Percentiles rank a stretch among this genome's conserved stretches.
These are phyloP conservation scores for Agrotis ipsilon DNA, from an alignment of 2,888 invertebrate genomes.

Conservation along the genomic window DNA sequence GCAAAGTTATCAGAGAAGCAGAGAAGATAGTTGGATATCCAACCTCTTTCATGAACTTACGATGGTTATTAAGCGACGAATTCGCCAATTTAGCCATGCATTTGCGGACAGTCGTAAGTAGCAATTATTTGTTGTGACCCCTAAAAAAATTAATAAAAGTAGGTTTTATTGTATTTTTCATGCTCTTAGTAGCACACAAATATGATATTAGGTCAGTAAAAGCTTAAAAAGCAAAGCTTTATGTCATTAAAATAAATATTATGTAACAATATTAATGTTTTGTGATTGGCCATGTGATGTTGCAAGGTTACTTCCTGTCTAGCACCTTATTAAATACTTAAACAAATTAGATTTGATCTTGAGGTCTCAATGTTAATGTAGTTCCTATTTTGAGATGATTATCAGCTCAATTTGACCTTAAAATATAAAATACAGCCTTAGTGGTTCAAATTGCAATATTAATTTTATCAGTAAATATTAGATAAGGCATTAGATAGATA, in stretches of 20 bases:
- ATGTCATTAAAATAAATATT: conserved; percentile 60
- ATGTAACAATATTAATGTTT: conserved; percentile 69
- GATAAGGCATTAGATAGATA: conserved; percentile 32
- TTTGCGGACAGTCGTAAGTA: conserved; percentile 88
- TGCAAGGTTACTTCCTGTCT: conserved; percentile 73
- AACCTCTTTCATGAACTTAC: conserved; percentile 91
- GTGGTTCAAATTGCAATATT: not conserved
- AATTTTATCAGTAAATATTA: conserved; percentile 19
- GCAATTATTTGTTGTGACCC: conserved; percentile 21
- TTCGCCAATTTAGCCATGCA: conserved; percentile 91
- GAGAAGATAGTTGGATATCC: conserved; percentile 91
- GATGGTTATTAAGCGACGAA: conserved; percentile 92
- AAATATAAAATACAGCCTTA: not conserved
- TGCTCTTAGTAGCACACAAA: not conserved
- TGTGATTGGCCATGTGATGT: conserved; percentile 61
- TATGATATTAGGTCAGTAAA: not conserved
- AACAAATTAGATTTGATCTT: conserved; percentile 46
- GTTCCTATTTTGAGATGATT: conserved; percentile 4
- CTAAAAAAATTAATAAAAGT: conserved; percentile 3
- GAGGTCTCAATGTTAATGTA: conserved; percentile 3
- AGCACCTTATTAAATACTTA: conserved; percentile 21
- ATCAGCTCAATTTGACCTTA: conserved; percentile 12
- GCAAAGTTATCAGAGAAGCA: conserved; percentile 88
- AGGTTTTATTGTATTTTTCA: not conserved
- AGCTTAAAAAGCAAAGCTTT: conserved; percentile 27